phyloP scores from a whole-genome alignment of 2,113 vertebrate species.

The Chiloscyllium plagiosum region DNA sequence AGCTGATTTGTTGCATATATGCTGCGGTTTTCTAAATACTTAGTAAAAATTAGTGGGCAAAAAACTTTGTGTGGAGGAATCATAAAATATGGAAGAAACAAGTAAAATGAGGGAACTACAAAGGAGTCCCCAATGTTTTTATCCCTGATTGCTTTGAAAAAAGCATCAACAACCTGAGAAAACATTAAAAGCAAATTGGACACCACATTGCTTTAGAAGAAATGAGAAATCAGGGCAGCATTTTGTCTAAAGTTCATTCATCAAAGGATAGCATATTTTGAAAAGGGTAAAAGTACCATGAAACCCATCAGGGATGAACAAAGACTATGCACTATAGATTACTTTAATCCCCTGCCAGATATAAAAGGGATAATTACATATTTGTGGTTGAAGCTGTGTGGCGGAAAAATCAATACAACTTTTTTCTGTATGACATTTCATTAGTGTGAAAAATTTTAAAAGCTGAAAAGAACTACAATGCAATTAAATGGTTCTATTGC shows the following conservation, averaged over 20 bases:
- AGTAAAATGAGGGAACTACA: background rate
- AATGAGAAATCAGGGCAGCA: constrained; percentile 84
- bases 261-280: constrained; percentile 98
- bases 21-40: background rate
- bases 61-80: background rate
- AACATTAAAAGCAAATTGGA: constrained; percentile 31
- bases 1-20: background rate
- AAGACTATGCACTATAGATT: constrained; percentile 99
- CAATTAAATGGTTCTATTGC: constrained; percentile 90
- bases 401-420: constrained; percentile 99
- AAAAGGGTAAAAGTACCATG: constrained; percentile 99
- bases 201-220: constrained; percentile 59
- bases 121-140: background rate
- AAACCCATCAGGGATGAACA: constrained; percentile 94
- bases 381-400: constrained; percentile 99
- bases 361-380: constrained; percentile 99
- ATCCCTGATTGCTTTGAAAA: background rate
- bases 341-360: constrained; percentile 99
- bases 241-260: constrained; percentile 99
- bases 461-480: constrained; percentile 93
- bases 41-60: background rate
- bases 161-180: constrained; percentile 20
- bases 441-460: constrained; percentile 99
- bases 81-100: background rate
- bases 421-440: constrained; percentile 99